Evolutionary conservation across 2,113 vertebrate genomes (phyloP).

Genomic region (Caranx melampygus): DNA sequence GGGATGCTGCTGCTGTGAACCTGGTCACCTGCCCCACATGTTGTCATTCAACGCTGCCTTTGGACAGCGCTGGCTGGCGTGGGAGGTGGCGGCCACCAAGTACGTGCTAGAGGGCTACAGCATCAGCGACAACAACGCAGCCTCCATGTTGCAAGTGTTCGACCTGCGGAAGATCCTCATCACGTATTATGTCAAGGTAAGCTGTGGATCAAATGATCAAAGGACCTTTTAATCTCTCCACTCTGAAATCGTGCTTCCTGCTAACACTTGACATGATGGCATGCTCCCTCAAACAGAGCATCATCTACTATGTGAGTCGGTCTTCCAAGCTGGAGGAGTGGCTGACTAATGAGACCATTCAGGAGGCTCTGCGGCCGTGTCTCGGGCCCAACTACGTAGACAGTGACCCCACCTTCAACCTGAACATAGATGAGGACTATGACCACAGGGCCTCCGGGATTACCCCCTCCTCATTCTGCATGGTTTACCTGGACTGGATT

Average conservation of each 20-base stretch:
- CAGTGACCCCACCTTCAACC: constrained; percentile 92
- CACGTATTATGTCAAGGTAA: constrained; percentile 94
- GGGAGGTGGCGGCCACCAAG: constrained; percentile 93
- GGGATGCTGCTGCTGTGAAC: constrained; percentile 94
- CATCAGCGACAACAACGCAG: constrained; percentile 94
- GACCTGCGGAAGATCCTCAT: constrained; percentile 94
- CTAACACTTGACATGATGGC: too few relatives aligned
- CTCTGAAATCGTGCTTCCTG: not conserved
- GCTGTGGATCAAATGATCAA: not conserved
- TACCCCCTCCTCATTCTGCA: constrained; percentile 88
- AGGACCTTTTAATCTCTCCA: not conserved
- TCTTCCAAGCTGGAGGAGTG: constrained; percentile 90
- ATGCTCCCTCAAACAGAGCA: constrained; percentile 82
- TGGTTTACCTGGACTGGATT: constrained; percentile 92
- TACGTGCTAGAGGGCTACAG: constrained; percentile 94
- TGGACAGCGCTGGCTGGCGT: constrained; percentile 94
- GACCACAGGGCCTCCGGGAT: constrained; percentile 90
- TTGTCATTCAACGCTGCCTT: constrained; percentile 93
- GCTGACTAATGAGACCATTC: constrained; percentile 87
- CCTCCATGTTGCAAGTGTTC: constrained; percentile 94
- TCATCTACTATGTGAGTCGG: constrained; percentile 92
- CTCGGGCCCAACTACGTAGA: constrained; percentile 86
- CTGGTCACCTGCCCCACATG: constrained; percentile 90
- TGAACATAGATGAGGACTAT: constrained; percentile 93
- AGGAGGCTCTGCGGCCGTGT: constrained; percentile 87